phyloP scores from a whole-genome alignment of 2,888 invertebrate species.

The Himalopsyche tibetana region DNA sequence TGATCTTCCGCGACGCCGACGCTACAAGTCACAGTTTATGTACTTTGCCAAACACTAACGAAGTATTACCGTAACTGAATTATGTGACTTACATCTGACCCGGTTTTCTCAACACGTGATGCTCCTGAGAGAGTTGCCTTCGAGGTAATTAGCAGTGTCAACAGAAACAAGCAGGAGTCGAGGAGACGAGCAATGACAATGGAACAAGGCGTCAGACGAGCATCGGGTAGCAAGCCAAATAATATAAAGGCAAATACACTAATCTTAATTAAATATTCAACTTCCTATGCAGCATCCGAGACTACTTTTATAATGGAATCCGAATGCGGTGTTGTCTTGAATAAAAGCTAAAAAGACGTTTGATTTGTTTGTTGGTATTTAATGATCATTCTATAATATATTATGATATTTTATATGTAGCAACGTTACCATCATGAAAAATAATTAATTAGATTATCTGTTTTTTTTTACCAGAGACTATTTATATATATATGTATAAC shows the following conservation, averaged over 20 bases:
- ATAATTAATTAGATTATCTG: too few relatives aligned
- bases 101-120: slow-evolving; percentile 60
- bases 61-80: slow-evolving; percentile 65
- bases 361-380: neutral
- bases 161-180: slow-evolving; percentile 51
- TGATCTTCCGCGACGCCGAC: slow-evolving; percentile 17
- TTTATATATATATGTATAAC: too few relatives aligned
- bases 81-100: slow-evolving; percentile 64
- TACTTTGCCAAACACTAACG: slow-evolving; percentile 59
- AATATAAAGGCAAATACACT: slow-evolving; percentile 54
- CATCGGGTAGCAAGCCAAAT: slow-evolving; percentile 58
- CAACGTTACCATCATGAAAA: too few relatives aligned
- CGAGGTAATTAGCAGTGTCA: slow-evolving; percentile 65
- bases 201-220: slow-evolving; percentile 36
- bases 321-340: neutral
- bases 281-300: slow-evolving; percentile 24
- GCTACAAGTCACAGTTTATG: slow-evolving; percentile 22
- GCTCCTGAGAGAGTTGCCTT: slow-evolving; percentile 59
- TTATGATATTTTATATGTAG: neutral
- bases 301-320: slow-evolving; percentile 41
- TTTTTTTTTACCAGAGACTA: too few relatives aligned
- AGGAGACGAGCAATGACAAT: slow-evolving; percentile 39
- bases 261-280: slow-evolving; percentile 53
- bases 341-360: neutral
- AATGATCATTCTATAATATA: neutral